Percentiles rank a stretch among this genome's conserved stretches.
Evolutionary conservation across 1,140 invertebrate species (phyloP).

Genomic region (Drosophila bocki): DNA sequence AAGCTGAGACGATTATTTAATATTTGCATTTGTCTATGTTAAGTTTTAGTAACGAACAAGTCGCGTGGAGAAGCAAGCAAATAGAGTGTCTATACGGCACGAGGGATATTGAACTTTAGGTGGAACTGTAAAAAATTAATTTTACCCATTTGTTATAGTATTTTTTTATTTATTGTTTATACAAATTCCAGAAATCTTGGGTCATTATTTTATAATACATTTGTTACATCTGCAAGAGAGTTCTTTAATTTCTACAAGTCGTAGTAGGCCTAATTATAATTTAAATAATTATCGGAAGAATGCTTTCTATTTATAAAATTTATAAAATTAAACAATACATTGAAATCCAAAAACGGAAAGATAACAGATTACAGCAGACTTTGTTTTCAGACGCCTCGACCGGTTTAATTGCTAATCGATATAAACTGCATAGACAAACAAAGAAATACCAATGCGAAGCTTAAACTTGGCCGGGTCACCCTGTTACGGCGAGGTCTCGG

Average conservation of each 20-base stretch:
- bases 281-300: neutral
- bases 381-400: neutral
- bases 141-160: neutral
- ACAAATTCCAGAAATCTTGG: neutral
- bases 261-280: neutral
- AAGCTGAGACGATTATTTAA: constrained; percentile 9
- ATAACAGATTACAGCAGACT: neutral
- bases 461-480: constrained; percentile 43
- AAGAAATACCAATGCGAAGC: constrained; percentile 8
- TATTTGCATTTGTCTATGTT: constrained; percentile 25
- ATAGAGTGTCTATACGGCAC: neutral
- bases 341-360: neutral
- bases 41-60: constrained; percentile 12
- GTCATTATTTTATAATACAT: neutral
- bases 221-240: neutral
- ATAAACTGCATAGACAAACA: constrained; percentile 25
- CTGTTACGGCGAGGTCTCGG: constrained; percentile 14
- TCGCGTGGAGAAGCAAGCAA: constrained; percentile 3
- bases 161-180: neutral
- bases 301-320: neutral
- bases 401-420: constrained; percentile 27
- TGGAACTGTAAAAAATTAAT: neutral
- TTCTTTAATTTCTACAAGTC: neutral
- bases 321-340: neutral
- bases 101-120: constrained; percentile 6